These are phyloP conservation scores for Andrena dorsata DNA, from an alignment of 2,888 invertebrate genomes.

Conservation along the genomic window DNA sequence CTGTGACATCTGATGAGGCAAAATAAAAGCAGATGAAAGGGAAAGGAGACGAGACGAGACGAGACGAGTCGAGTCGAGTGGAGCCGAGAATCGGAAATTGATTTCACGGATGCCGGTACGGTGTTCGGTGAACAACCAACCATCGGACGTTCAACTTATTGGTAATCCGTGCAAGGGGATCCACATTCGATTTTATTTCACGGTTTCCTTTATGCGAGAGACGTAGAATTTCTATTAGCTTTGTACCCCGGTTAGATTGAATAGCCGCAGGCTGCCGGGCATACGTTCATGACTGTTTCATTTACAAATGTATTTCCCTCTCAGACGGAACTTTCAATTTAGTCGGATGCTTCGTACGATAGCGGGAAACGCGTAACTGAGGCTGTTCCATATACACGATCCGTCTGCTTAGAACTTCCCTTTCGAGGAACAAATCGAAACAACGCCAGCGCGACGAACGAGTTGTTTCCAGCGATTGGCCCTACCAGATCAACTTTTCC, in stretches of 20 bases:
- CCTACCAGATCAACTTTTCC: slow-evolving; percentile 14
- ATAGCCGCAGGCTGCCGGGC: slow-evolving; percentile 79
- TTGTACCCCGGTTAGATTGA: slow-evolving; percentile 81
- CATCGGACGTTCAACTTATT: slow-evolving; percentile 69
- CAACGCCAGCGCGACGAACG: slow-evolving; percentile 50
- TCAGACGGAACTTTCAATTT: slow-evolving; percentile 83
- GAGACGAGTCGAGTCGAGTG: neutral
- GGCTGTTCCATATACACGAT: slow-evolving; percentile 56
- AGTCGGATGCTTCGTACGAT: slow-evolving; percentile 79
- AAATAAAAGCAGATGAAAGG: neutral
- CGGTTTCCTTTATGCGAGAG: slow-evolving; percentile 80
- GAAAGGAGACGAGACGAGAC: neutral
- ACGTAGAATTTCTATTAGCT: slow-evolving; percentile 81
- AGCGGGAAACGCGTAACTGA: slow-evolving; percentile 66
- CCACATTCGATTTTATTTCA: slow-evolving; percentile 80
- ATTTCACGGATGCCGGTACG: slow-evolving; percentile 59
- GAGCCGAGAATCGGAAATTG: slow-evolving; percentile 40
- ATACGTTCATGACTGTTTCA: slow-evolving; percentile 83
- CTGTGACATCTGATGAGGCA: neutral
- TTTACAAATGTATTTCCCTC: slow-evolving; percentile 84
- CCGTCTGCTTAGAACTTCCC: slow-evolving; percentile 60
- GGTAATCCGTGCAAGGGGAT: slow-evolving; percentile 74
- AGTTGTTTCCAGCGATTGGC: slow-evolving; percentile 46
- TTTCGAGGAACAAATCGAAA: slow-evolving; percentile 69
- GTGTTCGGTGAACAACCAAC: slow-evolving; percentile 45